phyloP scores from a whole-genome alignment of 2,888 invertebrate genomes.

The Hemaris fuciformis region DNA sequence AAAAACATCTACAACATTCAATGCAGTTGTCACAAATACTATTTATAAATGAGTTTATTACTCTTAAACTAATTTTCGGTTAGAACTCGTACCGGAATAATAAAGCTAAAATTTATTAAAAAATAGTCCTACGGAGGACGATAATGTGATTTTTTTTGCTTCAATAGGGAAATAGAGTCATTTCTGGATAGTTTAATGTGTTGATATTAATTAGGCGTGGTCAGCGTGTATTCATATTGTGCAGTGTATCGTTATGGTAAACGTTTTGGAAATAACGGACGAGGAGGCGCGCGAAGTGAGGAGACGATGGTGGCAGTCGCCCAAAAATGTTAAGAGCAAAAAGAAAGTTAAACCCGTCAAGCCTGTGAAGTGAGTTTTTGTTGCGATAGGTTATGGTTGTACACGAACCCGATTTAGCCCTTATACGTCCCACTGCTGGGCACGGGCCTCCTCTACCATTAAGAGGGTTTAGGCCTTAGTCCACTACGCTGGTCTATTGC shows the following conservation, averaged over 20 bases:
- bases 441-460: too few species aligned
- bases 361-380: slow-evolving; percentile 41
- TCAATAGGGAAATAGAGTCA: not conserved
- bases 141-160: not conserved
- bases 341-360: slow-evolving; percentile 41
- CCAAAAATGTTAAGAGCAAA: slow-evolving; percentile 47
- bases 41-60: not conserved
- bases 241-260: slow-evolving; percentile 36
- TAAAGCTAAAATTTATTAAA: not conserved
- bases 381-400: not conserved
- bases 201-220: not conserved
- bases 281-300: slow-evolving; percentile 55
- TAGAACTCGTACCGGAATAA: too few species aligned
- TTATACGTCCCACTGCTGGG: too few species aligned
- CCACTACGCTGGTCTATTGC: too few species aligned
- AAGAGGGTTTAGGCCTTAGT: too few species aligned
- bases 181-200: not conserved
- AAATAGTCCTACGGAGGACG: not conserved
- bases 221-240: not conserved
- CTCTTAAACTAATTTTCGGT: too few species aligned
- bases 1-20: not conserved
- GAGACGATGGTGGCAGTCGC: slow-evolving; percentile 65
- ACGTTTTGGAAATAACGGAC: slow-evolving; percentile 48
- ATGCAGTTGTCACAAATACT: not conserved
- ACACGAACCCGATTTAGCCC: not conserved